These are phyloP conservation scores for Agrochola litura DNA, from an alignment of 2,888 invertebrate species.

Conservation along the genomic window DNA sequence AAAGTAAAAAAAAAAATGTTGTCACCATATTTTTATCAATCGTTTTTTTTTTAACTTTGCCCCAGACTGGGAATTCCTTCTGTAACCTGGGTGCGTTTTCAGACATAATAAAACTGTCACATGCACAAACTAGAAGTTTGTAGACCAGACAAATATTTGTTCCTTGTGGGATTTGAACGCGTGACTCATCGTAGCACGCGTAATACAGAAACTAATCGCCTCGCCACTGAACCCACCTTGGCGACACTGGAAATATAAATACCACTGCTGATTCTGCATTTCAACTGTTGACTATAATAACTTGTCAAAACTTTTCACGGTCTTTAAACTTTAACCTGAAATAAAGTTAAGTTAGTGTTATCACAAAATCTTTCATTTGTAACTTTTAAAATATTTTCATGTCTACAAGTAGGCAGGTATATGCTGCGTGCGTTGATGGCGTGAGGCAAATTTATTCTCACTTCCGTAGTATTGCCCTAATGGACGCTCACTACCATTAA, in stretches of 20 bases:
- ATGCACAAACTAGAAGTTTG: neutral
- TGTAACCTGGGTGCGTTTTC: neutral
- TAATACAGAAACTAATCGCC: neutral
- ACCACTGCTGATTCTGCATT: neutral
- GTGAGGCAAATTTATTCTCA: constrained; percentile 63
- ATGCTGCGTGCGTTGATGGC: constrained; percentile 51
- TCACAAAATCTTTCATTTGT: constrained; percentile 46
- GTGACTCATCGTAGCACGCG: neutral
- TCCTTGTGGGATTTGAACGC: constrained; percentile 4
- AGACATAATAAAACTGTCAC: neutral
- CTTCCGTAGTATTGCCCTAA: constrained; percentile 65
- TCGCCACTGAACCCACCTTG: neutral
- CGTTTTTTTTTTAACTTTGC: too few relatives aligned
- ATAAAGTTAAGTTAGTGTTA: constrained; percentile 25
- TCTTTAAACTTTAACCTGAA: constrained; percentile 6
- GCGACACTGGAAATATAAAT: neutral
- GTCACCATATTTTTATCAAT: too few relatives aligned
- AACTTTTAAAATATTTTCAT: constrained; percentile 48
- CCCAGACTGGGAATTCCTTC: neutral
- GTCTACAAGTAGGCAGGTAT: constrained; percentile 20
- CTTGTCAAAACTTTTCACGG: neutral
- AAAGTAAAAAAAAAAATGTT: neutral
- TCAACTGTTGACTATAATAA: neutral
- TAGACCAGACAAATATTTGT: neutral
- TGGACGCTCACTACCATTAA: constrained; percentile 58